Evolutionary conservation across 1,140 invertebrate genomes (phyloP), one percentile per base, ranked within the genome.

Genomic region (Stratiolaelaps scimitus): DNA sequence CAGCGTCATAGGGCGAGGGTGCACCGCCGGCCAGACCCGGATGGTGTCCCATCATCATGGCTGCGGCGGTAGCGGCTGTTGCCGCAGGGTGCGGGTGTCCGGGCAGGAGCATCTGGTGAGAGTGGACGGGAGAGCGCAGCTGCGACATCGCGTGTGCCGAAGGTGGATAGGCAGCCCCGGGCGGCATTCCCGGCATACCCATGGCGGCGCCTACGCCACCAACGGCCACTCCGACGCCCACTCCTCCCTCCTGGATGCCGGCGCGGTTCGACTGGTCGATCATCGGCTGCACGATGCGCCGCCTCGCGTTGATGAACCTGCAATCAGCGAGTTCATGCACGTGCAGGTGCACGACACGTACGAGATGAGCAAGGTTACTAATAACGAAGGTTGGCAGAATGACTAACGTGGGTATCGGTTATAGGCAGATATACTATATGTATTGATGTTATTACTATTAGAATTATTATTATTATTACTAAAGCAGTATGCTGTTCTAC

Each of bases 181-280:
- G 43, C 15, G 43, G 43, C 34, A 65, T 65, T 43, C 28, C 43
- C 1, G 43, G 26, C 28, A 29, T 43, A 34, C 34, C 64, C 43
- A 45, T 65, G 47, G 7, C 15, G 47, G 7, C 15, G 20, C 1
- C 20, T 10, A 23, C 20, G 15, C 20, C 47, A 15, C 47, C 20
- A 7, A 1, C 20, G 1, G 47, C 28, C 28, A 53, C 28, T 28
- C 20, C 28, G 28, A 53, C 20, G 28, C 47, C 20, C 28, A 53
- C 20, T 23, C 20, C 28, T 29, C 43, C 64, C 30, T 43, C 43
- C 64, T 60, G 45, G 66, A 46, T 47, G 44, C 92, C 92, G 82
- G 92, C 91, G 85, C 92, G 84, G 83, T 97, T 97, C 76, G 90
- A 94, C 82, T 88, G 91, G 82, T 90, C 91, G n/a, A 92, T 77